A percentile compares a stretch with the other conserved stretches of the same genome.
These are phyloP conservation scores for Laodelphax striatellus DNA, from an alignment of 1,140 invertebrate species.

Conservation along the genomic window DNA sequence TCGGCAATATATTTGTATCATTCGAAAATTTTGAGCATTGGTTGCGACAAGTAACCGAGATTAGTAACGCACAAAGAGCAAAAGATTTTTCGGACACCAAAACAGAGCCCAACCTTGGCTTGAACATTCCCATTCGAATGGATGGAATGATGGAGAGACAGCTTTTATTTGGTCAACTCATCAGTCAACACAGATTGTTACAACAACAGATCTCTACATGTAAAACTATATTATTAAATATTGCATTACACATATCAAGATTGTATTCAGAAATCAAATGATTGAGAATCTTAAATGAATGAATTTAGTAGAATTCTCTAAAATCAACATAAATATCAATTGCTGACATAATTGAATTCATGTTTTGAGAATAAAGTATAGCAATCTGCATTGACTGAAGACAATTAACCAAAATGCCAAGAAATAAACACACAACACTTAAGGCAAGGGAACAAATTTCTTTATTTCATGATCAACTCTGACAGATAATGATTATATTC, in stretches of 20 bases:
- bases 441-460: conserved; percentile 20
- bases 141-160: not conserved
- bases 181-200: no score
- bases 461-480: conserved; percentile 16
- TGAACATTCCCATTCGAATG: not conserved
- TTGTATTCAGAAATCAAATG: no score
- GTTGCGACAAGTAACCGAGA: conserved; percentile 24
- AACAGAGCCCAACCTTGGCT: conserved; percentile 44
- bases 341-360: no score
- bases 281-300: no score
- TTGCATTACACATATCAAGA: no score
- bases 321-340: no score
- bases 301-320: no score
- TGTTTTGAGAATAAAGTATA: no score
- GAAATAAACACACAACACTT: conserved; percentile 18
- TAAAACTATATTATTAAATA: no score
- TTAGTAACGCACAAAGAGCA: conserved; percentile 46
- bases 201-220: no score
- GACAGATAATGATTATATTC: not conserved
- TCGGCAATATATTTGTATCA: conserved; percentile 1
- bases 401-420: conserved; percentile 9
- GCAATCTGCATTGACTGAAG: no score
- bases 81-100: conserved; percentile 40
- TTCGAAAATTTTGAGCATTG: conserved; percentile 17
- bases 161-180: no score